Evolutionary conservation across 2,113 vertebrate genomes (phyloP).

Genomic region (Craseonycteris thonglongyai): DNA sequence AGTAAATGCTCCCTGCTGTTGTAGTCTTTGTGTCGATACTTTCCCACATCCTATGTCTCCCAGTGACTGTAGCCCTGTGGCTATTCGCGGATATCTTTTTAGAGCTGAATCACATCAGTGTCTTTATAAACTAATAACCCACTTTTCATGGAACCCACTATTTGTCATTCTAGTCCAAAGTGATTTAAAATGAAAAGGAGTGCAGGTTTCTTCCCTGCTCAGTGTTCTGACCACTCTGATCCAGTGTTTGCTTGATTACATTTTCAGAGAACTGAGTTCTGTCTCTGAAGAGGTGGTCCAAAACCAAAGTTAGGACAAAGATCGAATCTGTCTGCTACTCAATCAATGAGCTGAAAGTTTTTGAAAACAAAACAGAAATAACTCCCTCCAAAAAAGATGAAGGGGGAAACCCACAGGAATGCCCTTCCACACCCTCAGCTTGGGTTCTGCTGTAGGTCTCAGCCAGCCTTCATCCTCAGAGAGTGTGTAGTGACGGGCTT

Average conservation of each 20-base stretch:
- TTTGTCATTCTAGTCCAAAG: not conserved
- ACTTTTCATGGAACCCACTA: not conserved
- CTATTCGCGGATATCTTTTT: not conserved
- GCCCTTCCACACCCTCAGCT: not conserved
- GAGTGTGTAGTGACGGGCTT: not conserved
- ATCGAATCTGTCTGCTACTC: not conserved
- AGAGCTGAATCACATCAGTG: not conserved
- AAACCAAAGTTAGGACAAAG: not conserved
- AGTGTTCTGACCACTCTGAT: not conserved
- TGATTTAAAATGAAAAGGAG: not conserved
- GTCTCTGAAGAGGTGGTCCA: constrained; percentile 7
- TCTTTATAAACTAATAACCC: constrained; percentile 6
- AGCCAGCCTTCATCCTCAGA: not conserved
- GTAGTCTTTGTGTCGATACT: not conserved
- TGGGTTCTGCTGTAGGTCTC: not conserved
- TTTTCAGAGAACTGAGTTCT: not conserved
- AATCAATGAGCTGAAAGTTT: not conserved
- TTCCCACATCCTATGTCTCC: not conserved
- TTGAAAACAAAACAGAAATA: not conserved
- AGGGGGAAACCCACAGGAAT: not conserved
- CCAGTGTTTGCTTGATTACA: not conserved
- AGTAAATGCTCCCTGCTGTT: not conserved
- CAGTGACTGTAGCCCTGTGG: not conserved
- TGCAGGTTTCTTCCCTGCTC: not conserved
- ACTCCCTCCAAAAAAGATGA: not conserved